phyloP scores from a whole-genome alignment of 2,113 vertebrate species.

The Hippopotamus amphibius region DNA sequence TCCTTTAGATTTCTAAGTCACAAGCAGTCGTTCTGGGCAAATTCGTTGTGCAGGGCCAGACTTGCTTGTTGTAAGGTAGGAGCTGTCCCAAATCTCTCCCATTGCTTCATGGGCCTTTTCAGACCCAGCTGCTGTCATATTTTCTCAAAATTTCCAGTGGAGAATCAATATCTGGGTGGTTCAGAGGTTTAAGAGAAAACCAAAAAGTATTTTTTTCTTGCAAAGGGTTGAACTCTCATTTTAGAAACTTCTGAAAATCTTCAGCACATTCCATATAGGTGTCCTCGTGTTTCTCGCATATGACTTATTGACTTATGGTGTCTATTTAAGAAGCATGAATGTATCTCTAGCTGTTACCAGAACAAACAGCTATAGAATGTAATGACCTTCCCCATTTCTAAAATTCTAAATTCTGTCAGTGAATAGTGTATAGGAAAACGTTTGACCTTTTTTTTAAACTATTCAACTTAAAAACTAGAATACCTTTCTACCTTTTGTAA shows the following conservation, averaged over 20 bases:
- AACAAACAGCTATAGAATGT: conserved; percentile 42
- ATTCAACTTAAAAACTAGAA: conserved; percentile 51
- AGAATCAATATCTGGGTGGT: not conserved
- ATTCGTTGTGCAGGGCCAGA: not conserved
- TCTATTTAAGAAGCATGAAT: conserved; percentile 40
- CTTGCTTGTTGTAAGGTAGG: not conserved
- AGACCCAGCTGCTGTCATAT: not conserved
- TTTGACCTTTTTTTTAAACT: not conserved
- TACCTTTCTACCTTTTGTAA: conserved; percentile 71
- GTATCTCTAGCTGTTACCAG: not conserved
- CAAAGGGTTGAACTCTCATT: not conserved
- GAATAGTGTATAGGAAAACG: conserved; percentile 1
- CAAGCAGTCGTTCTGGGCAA: not conserved
- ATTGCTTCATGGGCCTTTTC: not conserved
- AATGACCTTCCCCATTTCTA: not conserved
- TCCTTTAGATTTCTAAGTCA: not conserved
- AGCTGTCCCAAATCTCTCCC: not conserved
- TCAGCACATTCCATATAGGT: not conserved
- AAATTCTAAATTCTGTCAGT: conserved; percentile 39
- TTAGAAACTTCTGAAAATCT: conserved; percentile 5
- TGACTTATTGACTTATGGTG: not conserved
- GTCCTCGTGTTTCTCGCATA: not conserved
- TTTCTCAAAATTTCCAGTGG: not conserved
- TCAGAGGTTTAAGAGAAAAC: not conserved
- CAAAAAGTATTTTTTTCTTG: not conserved